Conservation (phyloP, 2,888 invertebrate species). For the Drosophila affinis region DNA sequence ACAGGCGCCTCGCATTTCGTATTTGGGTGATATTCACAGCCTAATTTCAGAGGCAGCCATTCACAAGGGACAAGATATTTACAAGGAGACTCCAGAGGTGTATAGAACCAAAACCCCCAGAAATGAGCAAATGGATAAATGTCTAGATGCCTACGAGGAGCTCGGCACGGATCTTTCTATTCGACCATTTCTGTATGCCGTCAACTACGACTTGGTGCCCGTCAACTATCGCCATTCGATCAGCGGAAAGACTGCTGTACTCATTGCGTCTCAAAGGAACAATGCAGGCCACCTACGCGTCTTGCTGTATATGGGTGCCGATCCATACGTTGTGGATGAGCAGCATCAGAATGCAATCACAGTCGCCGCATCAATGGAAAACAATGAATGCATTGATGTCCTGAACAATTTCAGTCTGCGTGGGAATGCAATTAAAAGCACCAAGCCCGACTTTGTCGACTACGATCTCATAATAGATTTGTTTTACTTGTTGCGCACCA, state of each 20-base stretch:
- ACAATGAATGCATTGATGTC: constrained; percentile 56
- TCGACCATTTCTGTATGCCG: constrained; percentile 54
- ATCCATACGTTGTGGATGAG: constrained; percentile 53
- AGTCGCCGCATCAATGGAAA: constrained; percentile 32
- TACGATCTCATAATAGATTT: constrained; percentile 56
- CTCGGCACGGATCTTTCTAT: constrained; percentile 52
- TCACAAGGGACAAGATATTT: constrained; percentile 34
- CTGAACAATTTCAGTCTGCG: constrained; percentile 47
- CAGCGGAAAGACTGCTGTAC: constrained; percentile 59
- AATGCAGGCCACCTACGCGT: constrained; percentile 54
- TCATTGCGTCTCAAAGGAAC: constrained; percentile 54
- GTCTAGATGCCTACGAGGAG: constrained; percentile 59
- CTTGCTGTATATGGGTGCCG: constrained; percentile 61
- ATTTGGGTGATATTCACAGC: constrained; percentile 56
- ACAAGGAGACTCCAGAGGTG: constrained; percentile 40
- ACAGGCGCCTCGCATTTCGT: constrained; percentile 26
- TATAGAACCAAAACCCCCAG: constrained; percentile 34
- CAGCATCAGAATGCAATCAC: constrained; percentile 51
- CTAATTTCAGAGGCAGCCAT: constrained; percentile 36
- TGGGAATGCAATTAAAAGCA: constrained; percentile 35
- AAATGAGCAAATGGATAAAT: constrained; percentile 56
- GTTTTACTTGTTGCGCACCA: constrained; percentile 49
- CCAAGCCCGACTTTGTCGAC: constrained; percentile 56
- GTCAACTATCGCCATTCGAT: constrained; percentile 62
- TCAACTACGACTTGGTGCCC: constrained; percentile 58